A percentile compares a stretch with the other conserved stretches of the same genome.
Evolutionary conservation across 2,888 invertebrate genomes (phyloP).

Genomic region (Frankliniella intonsa): DNA sequence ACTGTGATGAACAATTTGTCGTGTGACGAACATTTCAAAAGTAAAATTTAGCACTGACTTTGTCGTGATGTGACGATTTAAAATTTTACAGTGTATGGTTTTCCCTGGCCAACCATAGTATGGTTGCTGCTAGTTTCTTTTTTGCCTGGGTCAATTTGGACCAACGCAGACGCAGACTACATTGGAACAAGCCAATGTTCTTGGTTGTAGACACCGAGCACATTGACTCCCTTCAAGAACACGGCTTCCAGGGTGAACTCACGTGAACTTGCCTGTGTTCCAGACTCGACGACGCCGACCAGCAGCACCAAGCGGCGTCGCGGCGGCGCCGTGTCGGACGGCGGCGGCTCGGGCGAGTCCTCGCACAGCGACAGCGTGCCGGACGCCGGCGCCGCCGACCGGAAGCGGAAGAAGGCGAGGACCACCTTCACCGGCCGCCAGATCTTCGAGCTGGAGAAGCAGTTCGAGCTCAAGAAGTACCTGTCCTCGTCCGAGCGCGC

Average conservation of each 20-base stretch:
- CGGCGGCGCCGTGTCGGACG: conserved; percentile 37
- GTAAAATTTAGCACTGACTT: too few relatives aligned
- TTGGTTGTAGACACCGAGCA: too few relatives aligned
- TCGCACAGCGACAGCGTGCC: background rate
- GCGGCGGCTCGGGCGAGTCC: background rate
- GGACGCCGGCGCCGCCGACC: conserved; percentile 42
- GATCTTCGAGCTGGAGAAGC: conserved; percentile 93
- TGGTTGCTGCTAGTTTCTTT: too few relatives aligned
- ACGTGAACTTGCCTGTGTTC: background rate
- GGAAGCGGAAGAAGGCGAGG: conserved; percentile 78
- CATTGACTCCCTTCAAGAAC: too few relatives aligned
- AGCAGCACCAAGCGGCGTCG: background rate
- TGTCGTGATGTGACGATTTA: too few relatives aligned
- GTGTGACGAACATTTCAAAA: too few relatives aligned
- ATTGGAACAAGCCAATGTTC: too few relatives aligned
- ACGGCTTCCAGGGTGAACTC: background rate
- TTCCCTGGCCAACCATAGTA: too few relatives aligned
- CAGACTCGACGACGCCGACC: background rate
- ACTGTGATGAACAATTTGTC: too few relatives aligned
- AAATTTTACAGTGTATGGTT: too few relatives aligned
- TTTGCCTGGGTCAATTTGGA: too few relatives aligned
- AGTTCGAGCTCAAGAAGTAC: conserved; percentile 95
- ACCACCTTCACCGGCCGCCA: conserved; percentile 94
- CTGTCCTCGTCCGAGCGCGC: conserved; percentile 89
- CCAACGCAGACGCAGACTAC: too few relatives aligned